A percentile compares a stretch with the other conserved stretches of the same genome.
Conservation (phyloP, 1,140 invertebrate species). For the Phymastichus coffea region DNA sequence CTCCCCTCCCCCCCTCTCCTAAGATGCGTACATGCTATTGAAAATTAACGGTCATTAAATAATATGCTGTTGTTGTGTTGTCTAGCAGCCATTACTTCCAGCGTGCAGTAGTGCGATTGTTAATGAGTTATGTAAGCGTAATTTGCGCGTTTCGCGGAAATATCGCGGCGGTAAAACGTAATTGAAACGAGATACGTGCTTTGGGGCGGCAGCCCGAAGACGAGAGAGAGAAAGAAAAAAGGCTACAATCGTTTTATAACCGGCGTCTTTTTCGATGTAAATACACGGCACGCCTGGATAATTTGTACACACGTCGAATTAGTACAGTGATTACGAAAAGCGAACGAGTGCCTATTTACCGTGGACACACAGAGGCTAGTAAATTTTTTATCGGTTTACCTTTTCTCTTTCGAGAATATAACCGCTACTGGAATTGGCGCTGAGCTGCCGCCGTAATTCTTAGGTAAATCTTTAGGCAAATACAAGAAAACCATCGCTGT, state of each 20-base stretch:
- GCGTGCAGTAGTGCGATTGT: not conserved
- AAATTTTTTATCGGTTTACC: conserved; percentile 13
- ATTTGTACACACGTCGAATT: conserved; percentile 16
- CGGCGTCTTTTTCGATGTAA: conserved; percentile 1
- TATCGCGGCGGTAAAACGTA: not conserved
- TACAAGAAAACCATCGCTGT: not conserved
- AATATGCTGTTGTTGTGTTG: not conserved
- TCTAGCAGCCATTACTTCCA: not conserved
- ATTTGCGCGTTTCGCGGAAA: conserved; percentile 3
- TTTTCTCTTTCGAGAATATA: not conserved
- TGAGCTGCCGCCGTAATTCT: not conserved
- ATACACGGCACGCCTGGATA: conserved; percentile 6
- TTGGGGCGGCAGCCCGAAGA: no score
- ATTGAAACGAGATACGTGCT: not conserved
- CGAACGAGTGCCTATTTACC: conserved; percentile 11
- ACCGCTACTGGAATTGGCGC: no score
- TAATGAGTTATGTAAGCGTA: conserved; percentile 5
- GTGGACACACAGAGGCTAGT: conserved; percentile 7
- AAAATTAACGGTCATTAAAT: not conserved
- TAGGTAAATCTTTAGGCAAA: not conserved
- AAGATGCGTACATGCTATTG: not conserved
- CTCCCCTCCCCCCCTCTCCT: no score
- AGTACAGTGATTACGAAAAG: not conserved
- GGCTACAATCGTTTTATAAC: not conserved
- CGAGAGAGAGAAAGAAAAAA: no score